Conservation (phyloP, 2,797 vertebrate genomes). For the Xiphophorus birchmanni region DNA sequence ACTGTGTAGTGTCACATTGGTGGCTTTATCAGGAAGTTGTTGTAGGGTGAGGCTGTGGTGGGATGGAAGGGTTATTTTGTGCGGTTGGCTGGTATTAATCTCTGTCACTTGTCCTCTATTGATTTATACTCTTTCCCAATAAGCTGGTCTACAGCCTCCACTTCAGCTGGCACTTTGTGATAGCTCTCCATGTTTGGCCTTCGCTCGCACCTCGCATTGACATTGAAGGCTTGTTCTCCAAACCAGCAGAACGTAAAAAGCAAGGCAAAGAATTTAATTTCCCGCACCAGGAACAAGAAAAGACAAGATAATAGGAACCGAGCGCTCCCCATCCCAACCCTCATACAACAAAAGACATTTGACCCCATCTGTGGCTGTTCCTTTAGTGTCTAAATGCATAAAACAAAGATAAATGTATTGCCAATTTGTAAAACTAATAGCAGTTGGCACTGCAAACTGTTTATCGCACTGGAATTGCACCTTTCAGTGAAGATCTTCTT, state of each 20-base stretch:
- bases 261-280: slow-evolving; percentile 77
- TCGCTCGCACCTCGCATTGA: slow-evolving; percentile 80
- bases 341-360: slow-evolving; percentile 52
- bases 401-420: neutral
- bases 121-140: slow-evolving; percentile 84
- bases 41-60: slow-evolving; percentile 71
- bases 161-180: slow-evolving; percentile 78
- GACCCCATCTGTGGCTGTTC: neutral
- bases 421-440: neutral
- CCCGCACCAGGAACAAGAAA: slow-evolving; percentile 70
- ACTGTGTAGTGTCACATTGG: slow-evolving; percentile 75
- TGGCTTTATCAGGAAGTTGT: slow-evolving; percentile 82
- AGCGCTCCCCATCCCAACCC: slow-evolving; percentile 40
- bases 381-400: neutral
- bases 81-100: slow-evolving; percentile 78
- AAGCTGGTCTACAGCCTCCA: slow-evolving; percentile 69
- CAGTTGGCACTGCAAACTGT: neutral
- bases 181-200: slow-evolving; percentile 77
- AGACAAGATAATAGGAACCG: slow-evolving; percentile 77
- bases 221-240: slow-evolving; percentile 87
- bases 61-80: slow-evolving; percentile 79
- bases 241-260: slow-evolving; percentile 73
- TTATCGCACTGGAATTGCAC: neutral
- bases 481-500: neutral
- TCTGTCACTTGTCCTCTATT: slow-evolving; percentile 84